Evolutionary conservation across 2,888 invertebrate species (phyloP).

Genomic region (Oligia strigilis): DNA sequence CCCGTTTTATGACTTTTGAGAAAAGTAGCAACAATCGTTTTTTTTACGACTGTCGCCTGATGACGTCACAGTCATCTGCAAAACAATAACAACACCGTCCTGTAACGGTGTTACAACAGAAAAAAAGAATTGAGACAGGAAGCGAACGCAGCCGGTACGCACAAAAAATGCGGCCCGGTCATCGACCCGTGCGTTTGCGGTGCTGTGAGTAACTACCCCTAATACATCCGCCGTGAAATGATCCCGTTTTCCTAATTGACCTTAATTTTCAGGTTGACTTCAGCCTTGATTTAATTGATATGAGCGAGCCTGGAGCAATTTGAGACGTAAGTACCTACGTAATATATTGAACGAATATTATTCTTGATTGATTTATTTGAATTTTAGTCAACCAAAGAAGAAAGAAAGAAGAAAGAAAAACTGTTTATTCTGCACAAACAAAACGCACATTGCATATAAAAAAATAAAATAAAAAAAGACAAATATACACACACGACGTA

Average conservation of each 20-base stretch:
- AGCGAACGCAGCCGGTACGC: conserved; percentile 85
- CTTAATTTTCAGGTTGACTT: conserved; percentile 52
- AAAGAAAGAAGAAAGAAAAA: no score
- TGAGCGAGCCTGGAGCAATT: conserved; percentile 24
- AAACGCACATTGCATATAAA: no score
- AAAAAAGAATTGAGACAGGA: conserved; percentile 88
- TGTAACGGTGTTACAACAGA: conserved; percentile 80
- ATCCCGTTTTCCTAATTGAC: conserved; percentile 51
- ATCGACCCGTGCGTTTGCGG: conserved; percentile 76
- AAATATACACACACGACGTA: no score
- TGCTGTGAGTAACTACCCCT: conserved; percentile 73
- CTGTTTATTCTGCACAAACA: no score
- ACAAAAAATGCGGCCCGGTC: conserved; percentile 82
- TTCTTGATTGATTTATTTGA: conserved; percentile 19
- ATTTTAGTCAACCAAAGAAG: not conserved
- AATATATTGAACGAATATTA: conserved; percentile 6
- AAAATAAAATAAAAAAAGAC: no score
- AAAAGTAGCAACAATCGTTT: not conserved
- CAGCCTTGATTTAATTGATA: conserved; percentile 44
- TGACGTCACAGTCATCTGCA: conserved; percentile 62
- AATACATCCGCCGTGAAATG: conserved; percentile 69
- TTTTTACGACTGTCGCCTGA: not conserved
- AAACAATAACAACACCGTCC: conserved; percentile 73
- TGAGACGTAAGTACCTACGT: not conserved
- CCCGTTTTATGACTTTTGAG: not conserved